Base-by-base conservation (phyloP, 2,888 invertebrate species). In the Cheilosia vulpina region DNA sequence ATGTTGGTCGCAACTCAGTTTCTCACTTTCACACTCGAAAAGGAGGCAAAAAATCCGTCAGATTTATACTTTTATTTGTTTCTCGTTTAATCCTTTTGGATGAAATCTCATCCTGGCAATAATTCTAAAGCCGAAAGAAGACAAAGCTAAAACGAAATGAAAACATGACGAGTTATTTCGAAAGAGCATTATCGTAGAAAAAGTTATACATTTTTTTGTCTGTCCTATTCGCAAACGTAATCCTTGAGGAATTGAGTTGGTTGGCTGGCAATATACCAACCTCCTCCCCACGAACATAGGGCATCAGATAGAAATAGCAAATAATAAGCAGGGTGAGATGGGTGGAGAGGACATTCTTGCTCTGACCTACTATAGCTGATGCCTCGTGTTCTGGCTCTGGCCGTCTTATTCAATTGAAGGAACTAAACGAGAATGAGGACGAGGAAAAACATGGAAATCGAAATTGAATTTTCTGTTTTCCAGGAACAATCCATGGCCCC, bases 401-500 rank as follows among this genome's bases (percentile, higher is more conserved):
- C 27, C 58, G 34, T 60, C 47, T 62, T 53, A 77, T 82, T 78
- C 78, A 83, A 83, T 83, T 78, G 78, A 78, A 68, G 15, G 41
- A 19, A 50, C 55, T 21, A n/a, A 4, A 47, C n/a, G 50, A 58
- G 38, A 2, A 72, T 58, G 19, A 82, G 19, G 57, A 58, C 60
- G 24, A 82, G n/a, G 38, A 58, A 34, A 65, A 38, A 38, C 13
- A 11, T 34, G 34, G 34, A 34, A 45, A 43, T 19, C 50, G 19
- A 72, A 77, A 78, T 78, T 68, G 73, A 75, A 81, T 80, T 80
- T 75, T 68, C 62, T 41, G 38, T 53, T 60, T 45, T 19, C 13
- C 24, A 38, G 19, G 24, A 69, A 63, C 24, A 71, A 50, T 63
- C 31, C 47, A 6, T 50, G 2, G 41, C 11, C 19, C 9, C 9